phyloP scores from a whole-genome alignment of 1,140 invertebrate genomes.

The Rhopalosiphum padi region DNA sequence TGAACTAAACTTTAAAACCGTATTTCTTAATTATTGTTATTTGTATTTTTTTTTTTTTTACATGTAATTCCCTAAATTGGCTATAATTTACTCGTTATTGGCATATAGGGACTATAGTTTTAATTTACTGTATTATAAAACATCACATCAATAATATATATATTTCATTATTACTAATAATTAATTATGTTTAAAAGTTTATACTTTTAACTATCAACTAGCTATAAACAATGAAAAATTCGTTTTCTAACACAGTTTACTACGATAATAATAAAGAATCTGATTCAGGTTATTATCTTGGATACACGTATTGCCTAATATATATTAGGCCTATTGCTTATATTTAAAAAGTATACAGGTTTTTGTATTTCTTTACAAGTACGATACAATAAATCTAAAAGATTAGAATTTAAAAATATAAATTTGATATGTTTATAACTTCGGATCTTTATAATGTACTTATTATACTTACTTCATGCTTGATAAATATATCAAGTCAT shows the following conservation, averaged over 20 bases:
- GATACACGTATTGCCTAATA: no score
- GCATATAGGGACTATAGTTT: background rate
- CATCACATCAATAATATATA: background rate
- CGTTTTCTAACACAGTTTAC: background rate
- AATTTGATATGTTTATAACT: no score
- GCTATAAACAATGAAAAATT: background rate
- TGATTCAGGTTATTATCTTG: background rate
- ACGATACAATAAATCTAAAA: no score
- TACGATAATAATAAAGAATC: background rate
- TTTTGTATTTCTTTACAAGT: no score
- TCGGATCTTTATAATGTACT: background rate
- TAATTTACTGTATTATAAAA: background rate
- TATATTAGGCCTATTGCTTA: no score
- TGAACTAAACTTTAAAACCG: background rate
- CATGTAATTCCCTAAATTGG: background rate
- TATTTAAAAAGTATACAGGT: no score
- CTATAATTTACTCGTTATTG: background rate
- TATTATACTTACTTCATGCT: background rate
- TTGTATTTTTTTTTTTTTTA: background rate
- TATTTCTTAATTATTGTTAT: background rate
- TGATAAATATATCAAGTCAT: background rate
- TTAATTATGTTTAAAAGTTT: background rate
- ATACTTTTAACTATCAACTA: background rate
- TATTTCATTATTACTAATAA: background rate
- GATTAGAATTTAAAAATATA: no score